Conservation (phyloP, 2,113 vertebrate genomes). For the Etheostoma cragini region DNA sequence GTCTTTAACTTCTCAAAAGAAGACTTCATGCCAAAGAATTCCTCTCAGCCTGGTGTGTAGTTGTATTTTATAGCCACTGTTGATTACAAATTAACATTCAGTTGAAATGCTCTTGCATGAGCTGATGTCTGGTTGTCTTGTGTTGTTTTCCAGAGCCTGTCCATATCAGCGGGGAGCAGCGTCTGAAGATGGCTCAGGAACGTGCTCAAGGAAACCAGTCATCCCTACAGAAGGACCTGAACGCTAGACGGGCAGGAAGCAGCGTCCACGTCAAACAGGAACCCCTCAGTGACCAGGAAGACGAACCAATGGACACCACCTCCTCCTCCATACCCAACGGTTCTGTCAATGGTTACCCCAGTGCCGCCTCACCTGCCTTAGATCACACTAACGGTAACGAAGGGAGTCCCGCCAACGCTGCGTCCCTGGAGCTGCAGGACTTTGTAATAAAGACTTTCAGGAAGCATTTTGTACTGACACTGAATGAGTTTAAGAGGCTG, state of each 20-base stretch:
- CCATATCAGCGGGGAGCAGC: constrained; percentile 90
- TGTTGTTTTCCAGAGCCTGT: constrained; percentile 71
- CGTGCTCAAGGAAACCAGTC: constrained; percentile 86
- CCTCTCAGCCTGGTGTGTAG: constrained; percentile 85
- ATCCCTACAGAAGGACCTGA: constrained; percentile 87
- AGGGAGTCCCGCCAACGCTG: constrained; percentile 47
- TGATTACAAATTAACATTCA: not conserved
- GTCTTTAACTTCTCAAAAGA: constrained; percentile 96
- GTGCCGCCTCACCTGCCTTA: constrained; percentile 49
- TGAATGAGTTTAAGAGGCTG: constrained; percentile 96
- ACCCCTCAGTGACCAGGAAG: constrained; percentile 80
- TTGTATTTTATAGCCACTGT: not conserved
- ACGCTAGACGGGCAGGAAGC: constrained; percentile 68
- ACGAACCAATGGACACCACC: constrained; percentile 90
- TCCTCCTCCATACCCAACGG: constrained; percentile 81
- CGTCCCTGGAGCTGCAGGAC: constrained; percentile 89
- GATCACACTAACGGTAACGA: constrained; percentile 85
- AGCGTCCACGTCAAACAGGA: constrained; percentile 86
- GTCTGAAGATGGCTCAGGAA: constrained; percentile 88
- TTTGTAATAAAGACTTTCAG: constrained; percentile 91
- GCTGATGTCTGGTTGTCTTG: not conserved
- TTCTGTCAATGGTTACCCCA: constrained; percentile 85
- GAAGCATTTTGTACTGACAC: constrained; percentile 94
- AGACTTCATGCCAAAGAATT: constrained; percentile 89
- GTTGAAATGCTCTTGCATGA: not conserved